Evolutionary conservation across 2,797 vertebrate species (phyloP), one percentile per base, ranked within the genome.

Genomic region (Brotula barbata): DNA sequence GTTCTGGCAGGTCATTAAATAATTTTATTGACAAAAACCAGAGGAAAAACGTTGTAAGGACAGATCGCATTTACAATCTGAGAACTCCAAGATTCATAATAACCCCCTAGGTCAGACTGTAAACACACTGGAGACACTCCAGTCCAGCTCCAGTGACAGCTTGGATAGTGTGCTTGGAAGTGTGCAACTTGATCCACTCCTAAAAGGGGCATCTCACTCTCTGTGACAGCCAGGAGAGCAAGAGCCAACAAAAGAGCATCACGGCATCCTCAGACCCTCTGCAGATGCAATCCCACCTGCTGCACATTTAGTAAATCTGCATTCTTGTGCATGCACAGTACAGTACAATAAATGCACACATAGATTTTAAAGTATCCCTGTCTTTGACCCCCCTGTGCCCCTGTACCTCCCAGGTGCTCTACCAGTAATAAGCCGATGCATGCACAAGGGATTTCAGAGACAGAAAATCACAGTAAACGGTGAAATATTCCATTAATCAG

Each of bases 401-500:
- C 2, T 54, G 19, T 25, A 59, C 39, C 33, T 66, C 54, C 54
- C 55, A 64, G 67, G 55, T 71, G 53, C 70, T 63, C 14, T 16
- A 4, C 48, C 23, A 37, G 25, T 72, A 75, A 81, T 81, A 73
- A 80, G 76, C 59, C 14, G 54, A 62, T 80, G 65, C 34, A 41
- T 64, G 71, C 48, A 15, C 53, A 31, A 15, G 50, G 62, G 52
- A 73, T 68, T 83, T 71, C 12, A 75, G 45, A 54, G 65, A 80
- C 77, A 78, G 67, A 66, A 66, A 50, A 64, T 65, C 43, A 23
- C 5, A 36, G 54, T 45, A 73, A 72, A 79, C 61, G 44, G 73
- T 76, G 55, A 73, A 78, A 78, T 67, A 51, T 64, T 80, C 56
- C 58, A 72, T 81, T 75, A 77, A 73, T 73, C 25, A 21, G 66